These are phyloP conservation scores for Paradisaea rubra DNA, from an alignment of 2,113 vertebrate species.

Conservation along the genomic window DNA sequence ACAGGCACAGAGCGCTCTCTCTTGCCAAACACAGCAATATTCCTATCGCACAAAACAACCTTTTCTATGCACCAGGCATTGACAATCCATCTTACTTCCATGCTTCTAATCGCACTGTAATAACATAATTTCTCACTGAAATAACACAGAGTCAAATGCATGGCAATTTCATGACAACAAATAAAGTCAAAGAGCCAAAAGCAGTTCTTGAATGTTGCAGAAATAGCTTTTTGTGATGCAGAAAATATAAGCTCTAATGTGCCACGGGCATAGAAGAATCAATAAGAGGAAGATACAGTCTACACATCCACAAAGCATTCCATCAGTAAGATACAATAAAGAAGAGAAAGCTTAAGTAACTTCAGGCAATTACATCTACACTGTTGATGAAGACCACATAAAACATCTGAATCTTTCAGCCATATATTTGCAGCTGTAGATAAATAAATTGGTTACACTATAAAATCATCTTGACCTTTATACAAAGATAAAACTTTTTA, in stretches of 20 bases:
- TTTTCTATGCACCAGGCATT: not conserved
- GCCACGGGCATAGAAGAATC: conserved; percentile 38
- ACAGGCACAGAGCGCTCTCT: not conserved
- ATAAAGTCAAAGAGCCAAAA: conserved; percentile 16
- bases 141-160: not conserved
- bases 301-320: conserved; percentile 31
- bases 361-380: conserved; percentile 41
- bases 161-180: conserved; percentile 7
- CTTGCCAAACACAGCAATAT: not conserved
- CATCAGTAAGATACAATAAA: conserved; percentile 31
- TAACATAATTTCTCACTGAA: not conserved
- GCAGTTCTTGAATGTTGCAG: not conserved
- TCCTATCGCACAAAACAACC: not conserved
- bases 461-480: not conserved
- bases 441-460: not conserved
- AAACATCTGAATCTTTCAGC: not conserved
- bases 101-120: not conserved
- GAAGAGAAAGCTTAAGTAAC: conserved; percentile 45
- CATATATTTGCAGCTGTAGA: not conserved
- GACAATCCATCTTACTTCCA: not conserved
- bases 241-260: conserved; percentile 4
- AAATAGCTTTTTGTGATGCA: conserved; percentile 27
- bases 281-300: not conserved
- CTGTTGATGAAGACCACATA: not conserved
- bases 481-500: not conserved